Percentiles rank a stretch among this genome's conserved stretches.
These are phyloP conservation scores for Operophtera brumata DNA, from an alignment of 2,888 invertebrate species.

Conservation along the genomic window DNA sequence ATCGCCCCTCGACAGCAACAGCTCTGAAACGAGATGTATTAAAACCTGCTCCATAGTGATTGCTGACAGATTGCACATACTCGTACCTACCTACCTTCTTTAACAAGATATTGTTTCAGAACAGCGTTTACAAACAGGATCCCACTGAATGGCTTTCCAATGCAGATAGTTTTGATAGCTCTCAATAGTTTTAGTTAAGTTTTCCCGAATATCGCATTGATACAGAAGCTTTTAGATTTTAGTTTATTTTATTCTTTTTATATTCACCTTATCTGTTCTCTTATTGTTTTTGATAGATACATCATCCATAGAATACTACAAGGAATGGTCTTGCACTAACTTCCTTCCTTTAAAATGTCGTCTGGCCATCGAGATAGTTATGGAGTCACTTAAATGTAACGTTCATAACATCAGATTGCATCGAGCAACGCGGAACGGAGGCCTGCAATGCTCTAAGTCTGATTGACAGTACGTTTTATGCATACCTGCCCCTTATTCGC, in stretches of 20 bases:
- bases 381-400: too few species aligned
- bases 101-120: background rate
- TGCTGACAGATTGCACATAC: conserved; percentile 6
- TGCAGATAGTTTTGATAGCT: conserved; percentile 1
- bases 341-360: too few species aligned
- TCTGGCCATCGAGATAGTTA: too few species aligned
- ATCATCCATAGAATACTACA: too few species aligned
- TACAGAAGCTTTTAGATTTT: background rate
- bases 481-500: too few species aligned
- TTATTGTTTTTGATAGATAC: too few species aligned
- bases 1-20: conserved; percentile 1
- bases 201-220: background rate
- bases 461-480: too few species aligned
- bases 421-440: too few species aligned
- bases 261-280: too few species aligned
- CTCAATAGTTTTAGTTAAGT: conserved; percentile 2
- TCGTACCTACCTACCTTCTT: background rate
- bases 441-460: too few species aligned
- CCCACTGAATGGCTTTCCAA: background rate
- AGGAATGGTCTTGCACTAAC: too few species aligned
- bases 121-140: conserved; percentile 1
- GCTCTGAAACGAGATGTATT: conserved; percentile 7
- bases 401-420: too few species aligned
- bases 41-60: conserved; percentile 7
- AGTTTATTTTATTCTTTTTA: background rate